Percentiles rank a stretch among this genome's conserved stretches.
phyloP scores from a whole-genome alignment of 2,888 invertebrate genomes.

The Ennomos fuscantarius region DNA sequence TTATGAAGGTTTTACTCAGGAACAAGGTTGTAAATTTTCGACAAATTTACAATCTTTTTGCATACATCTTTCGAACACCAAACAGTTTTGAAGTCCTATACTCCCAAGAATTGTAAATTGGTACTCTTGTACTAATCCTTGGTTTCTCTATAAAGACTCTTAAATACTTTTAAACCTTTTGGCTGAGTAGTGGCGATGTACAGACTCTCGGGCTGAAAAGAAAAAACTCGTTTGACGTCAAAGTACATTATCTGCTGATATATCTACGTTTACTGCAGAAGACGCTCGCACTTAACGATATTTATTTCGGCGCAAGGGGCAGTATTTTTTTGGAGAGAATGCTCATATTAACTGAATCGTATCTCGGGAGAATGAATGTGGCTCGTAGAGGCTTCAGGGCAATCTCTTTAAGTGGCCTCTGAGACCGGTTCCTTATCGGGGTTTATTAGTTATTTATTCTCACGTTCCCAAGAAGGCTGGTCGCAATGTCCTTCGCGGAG shows the following conservation, averaged over 20 bases:
- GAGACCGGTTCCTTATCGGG: conserved; percentile 66
- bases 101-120: no score
- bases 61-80: no score
- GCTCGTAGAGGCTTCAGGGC: conserved; percentile 57
- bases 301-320: conserved; percentile 69
- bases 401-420: conserved; percentile 79
- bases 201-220: neutral
- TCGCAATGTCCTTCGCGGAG: conserved; percentile 64
- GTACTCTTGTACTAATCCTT: no score
- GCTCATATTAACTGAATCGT: conserved; percentile 71
- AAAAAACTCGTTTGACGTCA: conserved; percentile 17
- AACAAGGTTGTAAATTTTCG: no score
- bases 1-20: no score
- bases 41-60: no score
- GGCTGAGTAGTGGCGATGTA: no score
- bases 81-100: no score
- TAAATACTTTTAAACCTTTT: no score
- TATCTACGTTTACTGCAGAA: conserved; percentile 48
- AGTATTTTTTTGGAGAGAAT: conserved; percentile 62
- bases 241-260: conserved; percentile 42
- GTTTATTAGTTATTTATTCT: conserved; percentile 81
- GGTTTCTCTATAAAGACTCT: no score
- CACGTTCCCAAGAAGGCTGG: conserved; percentile 39
- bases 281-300: conserved; percentile 64
- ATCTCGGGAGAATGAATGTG: conserved; percentile 50